phyloP scores from a whole-genome alignment of 2,888 invertebrate species.

The Gandaritis pyraliata region DNA sequence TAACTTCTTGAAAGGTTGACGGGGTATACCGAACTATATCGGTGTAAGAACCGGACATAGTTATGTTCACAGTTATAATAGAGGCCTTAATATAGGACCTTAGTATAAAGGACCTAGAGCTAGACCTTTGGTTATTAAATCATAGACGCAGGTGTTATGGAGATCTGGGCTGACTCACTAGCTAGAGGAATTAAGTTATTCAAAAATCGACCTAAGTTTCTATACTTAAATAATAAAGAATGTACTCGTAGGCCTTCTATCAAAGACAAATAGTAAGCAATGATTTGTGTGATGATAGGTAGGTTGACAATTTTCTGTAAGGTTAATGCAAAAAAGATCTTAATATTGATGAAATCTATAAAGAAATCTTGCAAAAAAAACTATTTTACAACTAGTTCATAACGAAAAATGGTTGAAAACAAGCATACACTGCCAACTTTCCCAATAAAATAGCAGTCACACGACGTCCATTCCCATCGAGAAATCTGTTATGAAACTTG shows the following conservation, averaged over 20 bases:
- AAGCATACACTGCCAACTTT: conserved; percentile 8
- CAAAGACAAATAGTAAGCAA: conserved; percentile 4
- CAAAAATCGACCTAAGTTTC: no score
- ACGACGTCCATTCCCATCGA: conserved; percentile 8
- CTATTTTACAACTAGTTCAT: conserved; percentile 1
- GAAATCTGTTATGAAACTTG: conserved; percentile 19
- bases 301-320: conserved; percentile 7
- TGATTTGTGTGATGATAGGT: conserved; percentile 8
- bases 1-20: no score
- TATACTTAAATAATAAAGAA: no score
- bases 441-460: conserved; percentile 10
- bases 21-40: no score
- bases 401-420: not conserved
- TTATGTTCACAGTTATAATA: no score
- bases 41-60: no score
- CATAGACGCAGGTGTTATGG: no score
- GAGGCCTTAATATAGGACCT: not conserved
- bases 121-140: not conserved
- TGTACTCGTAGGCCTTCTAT: no score
- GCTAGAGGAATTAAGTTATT: not conserved
- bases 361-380: not conserved
- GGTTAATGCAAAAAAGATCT: not conserved
- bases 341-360: no score
- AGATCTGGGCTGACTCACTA: not conserved
- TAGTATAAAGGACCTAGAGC: not conserved